Evolutionary conservation across 2,797 vertebrate genomes (phyloP).

Genomic region (Crocidura indochinensis): DNA sequence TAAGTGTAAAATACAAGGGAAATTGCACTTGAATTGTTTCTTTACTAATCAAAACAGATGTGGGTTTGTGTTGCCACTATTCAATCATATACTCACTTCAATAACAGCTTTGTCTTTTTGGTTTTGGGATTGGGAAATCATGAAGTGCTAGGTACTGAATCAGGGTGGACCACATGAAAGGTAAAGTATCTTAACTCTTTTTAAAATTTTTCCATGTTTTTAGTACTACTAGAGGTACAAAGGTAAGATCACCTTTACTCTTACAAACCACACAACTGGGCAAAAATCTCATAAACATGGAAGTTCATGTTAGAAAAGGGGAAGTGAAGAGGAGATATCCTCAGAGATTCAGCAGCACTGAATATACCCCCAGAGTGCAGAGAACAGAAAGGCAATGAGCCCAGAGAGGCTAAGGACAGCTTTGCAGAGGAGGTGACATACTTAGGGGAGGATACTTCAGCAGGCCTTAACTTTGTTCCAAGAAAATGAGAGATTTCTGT

Average conservation of each 20-base stretch:
- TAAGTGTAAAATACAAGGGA: background rate
- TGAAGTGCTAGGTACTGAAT: no score
- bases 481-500: background rate
- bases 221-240: background rate
- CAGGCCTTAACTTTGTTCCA: background rate
- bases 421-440: background rate
- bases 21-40: conserved; percentile 2
- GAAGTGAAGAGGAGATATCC: background rate
- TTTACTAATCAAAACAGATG: background rate
- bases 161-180: no score
- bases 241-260: conserved; percentile 32
- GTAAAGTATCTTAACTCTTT: background rate
- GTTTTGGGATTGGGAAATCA: no score
- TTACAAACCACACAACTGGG: background rate
- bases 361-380: background rate
- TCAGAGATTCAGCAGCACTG: background rate
- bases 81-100: background rate
- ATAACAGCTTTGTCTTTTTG: background rate
- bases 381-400: background rate
- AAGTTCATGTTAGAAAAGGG: background rate
- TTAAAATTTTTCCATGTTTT: background rate
- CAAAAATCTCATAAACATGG: background rate
- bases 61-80: background rate
- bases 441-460: background rate
- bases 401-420: background rate